Conservation (phyloP, 2,888 invertebrate species). For the Reticulitermes lucifugus region DNA sequence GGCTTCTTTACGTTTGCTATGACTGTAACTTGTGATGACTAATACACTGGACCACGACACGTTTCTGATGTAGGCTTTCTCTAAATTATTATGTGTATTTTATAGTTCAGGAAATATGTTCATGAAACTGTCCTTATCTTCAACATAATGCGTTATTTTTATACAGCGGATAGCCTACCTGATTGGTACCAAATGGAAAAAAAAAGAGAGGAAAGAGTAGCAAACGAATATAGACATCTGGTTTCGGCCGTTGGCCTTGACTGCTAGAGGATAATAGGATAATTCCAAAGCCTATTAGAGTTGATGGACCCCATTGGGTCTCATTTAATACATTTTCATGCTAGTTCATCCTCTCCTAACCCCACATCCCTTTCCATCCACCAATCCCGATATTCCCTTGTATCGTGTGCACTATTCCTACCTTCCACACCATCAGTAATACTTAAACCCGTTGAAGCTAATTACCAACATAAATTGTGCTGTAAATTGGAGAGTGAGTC, state of each 20-base stretch:
- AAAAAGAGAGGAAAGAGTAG: background rate
- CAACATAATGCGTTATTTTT: background rate
- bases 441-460: slow-evolving; percentile 18
- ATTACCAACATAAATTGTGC: slow-evolving; percentile 5
- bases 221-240: slow-evolving; percentile 11
- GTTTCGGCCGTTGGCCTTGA: background rate
- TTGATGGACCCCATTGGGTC: slow-evolving; percentile 18
- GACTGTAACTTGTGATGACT: no score
- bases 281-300: slow-evolving; percentile 23
- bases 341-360: background rate
- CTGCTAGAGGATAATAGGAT: slow-evolving; percentile 14
- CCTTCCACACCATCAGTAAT: slow-evolving; percentile 17
- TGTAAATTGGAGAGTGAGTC: background rate
- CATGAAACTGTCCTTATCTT: background rate
- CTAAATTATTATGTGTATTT: background rate
- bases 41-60: no score
- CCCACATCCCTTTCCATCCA: background rate
- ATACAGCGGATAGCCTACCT: background rate
- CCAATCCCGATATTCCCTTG: background rate
- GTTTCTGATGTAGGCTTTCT: background rate
- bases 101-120: background rate
- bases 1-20: no score
- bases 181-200: background rate
- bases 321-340: slow-evolving; percentile 23
- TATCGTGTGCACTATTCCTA: background rate